A percentile compares a stretch with the other conserved stretches of the same genome.
Evolutionary conservation across 2,797 vertebrate species (phyloP).

Genomic region (Lindbergichthys nudifrons): DNA sequence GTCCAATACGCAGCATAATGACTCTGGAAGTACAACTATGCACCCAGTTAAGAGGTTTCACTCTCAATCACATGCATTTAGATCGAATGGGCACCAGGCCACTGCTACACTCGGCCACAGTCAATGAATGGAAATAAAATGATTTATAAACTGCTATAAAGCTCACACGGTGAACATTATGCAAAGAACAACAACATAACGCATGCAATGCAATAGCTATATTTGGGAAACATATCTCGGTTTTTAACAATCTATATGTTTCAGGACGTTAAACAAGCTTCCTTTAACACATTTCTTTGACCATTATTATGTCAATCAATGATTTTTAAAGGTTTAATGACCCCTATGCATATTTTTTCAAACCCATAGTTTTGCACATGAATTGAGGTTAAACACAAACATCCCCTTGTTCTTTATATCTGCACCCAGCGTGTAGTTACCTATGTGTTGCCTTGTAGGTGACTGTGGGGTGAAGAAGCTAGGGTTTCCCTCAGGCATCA

Average conservation of each 20-base stretch:
- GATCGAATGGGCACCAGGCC: background rate
- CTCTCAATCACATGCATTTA: conserved; percentile 2
- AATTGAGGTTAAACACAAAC: background rate
- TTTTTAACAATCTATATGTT: background rate
- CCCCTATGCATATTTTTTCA: background rate
- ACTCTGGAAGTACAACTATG: conserved; percentile 23
- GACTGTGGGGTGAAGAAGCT: conserved; percentile 59
- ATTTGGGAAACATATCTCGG: background rate
- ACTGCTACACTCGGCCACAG: background rate
- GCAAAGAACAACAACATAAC: background rate
- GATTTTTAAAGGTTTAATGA: background rate
- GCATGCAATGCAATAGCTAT: background rate
- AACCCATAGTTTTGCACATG: background rate
- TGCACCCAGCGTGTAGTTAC: conserved; percentile 60
- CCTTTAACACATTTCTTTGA: background rate
- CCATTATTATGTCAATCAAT: background rate
- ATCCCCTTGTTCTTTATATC: conserved; percentile 20
- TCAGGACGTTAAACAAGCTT: background rate
- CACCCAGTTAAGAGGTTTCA: conserved; percentile 17
- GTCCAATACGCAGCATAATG: conserved; percentile 29
- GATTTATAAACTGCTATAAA: background rate
- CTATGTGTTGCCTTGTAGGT: conserved; percentile 48
- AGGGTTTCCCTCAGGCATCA: conserved; percentile 55
- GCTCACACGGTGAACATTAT: background rate
- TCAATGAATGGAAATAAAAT: conserved; percentile 2